Conservation (phyloP, 2,113 vertebrate genomes). For the Equus quagga region DNA sequence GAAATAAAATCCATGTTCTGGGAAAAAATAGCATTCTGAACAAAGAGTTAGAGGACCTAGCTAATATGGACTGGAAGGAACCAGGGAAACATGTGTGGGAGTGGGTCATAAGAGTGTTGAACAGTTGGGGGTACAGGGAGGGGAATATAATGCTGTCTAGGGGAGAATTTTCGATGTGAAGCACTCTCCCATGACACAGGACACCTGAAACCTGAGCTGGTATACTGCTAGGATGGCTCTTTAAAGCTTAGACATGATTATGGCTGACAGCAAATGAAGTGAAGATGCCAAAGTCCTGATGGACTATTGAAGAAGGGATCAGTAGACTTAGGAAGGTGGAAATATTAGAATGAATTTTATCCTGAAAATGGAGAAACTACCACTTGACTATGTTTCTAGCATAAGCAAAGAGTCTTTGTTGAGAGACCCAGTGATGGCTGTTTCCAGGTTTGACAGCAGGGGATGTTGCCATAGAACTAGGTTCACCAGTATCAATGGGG, state of each 20-base stretch:
- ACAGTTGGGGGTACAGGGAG: not conserved
- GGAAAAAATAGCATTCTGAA: not conserved
- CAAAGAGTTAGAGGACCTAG: too few species aligned
- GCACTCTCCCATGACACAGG: not conserved
- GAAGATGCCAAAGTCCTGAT: not conserved
- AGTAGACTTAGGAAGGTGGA: not conserved
- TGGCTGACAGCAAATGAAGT: not conserved
- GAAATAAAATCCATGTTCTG: not conserved
- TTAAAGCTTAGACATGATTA: not conserved
- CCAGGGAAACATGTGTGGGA: not conserved
- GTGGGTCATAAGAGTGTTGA: not conserved
- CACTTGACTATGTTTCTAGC: not conserved
- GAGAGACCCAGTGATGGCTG: not conserved
- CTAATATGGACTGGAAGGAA: not conserved
- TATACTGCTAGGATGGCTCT: not conserved
- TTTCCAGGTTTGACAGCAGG: not conserved
- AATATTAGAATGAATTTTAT: not conserved
- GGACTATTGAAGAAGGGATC: not conserved
- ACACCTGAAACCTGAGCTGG: not conserved
- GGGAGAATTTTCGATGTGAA: not conserved
- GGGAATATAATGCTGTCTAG: not conserved
- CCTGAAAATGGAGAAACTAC: not conserved
- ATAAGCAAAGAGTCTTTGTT: not conserved
- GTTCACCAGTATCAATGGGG: not conserved
- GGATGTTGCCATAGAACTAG: not conserved